Percentiles rank a stretch among this genome's conserved stretches.
Evolutionary conservation across 2,797 vertebrate species (phyloP).

Genomic region (Artibeus lituratus): DNA sequence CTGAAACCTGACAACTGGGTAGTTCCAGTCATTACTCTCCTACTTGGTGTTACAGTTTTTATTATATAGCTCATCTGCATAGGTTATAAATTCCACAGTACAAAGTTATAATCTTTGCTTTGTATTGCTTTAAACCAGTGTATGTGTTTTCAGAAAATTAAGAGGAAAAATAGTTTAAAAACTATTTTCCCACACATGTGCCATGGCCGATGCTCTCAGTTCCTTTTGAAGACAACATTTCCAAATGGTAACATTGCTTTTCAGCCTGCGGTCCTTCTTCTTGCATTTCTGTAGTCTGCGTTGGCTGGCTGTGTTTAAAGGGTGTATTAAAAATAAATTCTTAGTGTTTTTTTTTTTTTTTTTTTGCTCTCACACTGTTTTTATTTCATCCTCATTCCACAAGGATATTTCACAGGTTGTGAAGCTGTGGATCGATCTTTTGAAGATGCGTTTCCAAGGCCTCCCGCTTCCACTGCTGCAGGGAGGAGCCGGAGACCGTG

Average conservation of each 20-base stretch:
- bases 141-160: neutral
- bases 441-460: neutral
- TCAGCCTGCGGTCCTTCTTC: neutral
- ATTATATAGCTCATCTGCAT: neutral
- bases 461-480: neutral
- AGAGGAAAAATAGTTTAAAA: neutral
- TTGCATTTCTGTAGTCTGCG: neutral
- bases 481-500: neutral
- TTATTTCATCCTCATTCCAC: neutral
- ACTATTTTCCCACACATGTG: neutral
- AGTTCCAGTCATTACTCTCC: neutral
- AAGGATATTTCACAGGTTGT: neutral
- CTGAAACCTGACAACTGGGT: neutral
- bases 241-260: neutral
- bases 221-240: neutral
- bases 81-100: neutral
- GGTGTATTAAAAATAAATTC: neutral
- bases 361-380: neutral
- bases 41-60: neutral
- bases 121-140: neutral
- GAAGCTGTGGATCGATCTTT: neutral
- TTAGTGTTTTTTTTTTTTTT: neutral
- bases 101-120: neutral
- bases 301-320: neutral
- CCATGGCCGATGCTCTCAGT: neutral